Evolutionary conservation across 2,113 vertebrate species (phyloP).

Genomic region (Phylloscopus trochiloides): DNA sequence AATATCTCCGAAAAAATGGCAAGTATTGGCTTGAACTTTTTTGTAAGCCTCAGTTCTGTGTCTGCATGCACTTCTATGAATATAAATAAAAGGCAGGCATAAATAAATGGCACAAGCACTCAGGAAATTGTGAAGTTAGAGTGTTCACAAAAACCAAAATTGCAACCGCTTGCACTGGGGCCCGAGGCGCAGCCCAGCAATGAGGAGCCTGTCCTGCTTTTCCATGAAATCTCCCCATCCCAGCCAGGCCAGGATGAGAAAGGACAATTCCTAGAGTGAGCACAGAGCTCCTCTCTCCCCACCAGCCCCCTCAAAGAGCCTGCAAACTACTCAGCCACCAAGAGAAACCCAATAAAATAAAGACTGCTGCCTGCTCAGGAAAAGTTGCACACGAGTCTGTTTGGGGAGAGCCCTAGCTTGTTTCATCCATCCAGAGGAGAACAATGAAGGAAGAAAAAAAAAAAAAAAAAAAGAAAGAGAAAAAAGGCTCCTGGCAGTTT

Average conservation of each 20-base stretch:
- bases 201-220: not conserved
- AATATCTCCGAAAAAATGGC: conserved; percentile 46
- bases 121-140: conserved; percentile 26
- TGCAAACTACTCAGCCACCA: not conserved
- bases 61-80: conserved; percentile 23
- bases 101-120: conserved; percentile 1
- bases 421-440: not conserved
- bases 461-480: too few relatives aligned
- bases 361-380: not conserved
- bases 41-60: conserved; percentile 33
- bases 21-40: conserved; percentile 62
- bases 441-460: fast-evolving
- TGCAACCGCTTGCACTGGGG: not conserved
- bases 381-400: not conserved
- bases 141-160: not conserved
- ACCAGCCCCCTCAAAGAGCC: not conserved
- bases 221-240: not conserved
- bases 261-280: fast-evolving
- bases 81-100: conserved; percentile 30
- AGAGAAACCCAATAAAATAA: not conserved
- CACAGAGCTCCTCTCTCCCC: not conserved
- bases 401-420: not conserved
- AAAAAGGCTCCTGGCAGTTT: not conserved
- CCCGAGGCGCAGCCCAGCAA: not conserved
- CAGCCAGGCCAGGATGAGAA: not conserved